Base-by-base conservation (phyloP, 2,113 vertebrate genomes). In the Galbula dea region DNA sequence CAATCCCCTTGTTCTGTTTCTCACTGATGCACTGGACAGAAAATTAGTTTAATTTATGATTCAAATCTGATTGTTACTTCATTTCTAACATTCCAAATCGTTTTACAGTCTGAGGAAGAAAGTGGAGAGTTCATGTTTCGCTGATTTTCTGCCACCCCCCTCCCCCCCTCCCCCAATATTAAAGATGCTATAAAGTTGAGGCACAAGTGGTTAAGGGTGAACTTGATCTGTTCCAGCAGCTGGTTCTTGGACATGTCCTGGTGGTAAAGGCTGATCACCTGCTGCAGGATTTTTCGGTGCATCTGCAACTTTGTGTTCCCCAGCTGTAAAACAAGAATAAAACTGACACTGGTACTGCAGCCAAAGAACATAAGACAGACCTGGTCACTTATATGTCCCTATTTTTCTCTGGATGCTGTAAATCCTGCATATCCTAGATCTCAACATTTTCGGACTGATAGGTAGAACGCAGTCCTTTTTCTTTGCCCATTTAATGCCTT, bases 191-290 rank as follows among this genome's bases (percentile, higher is more conserved):
- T 91, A 90, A 95, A 92, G 45, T 85, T 88, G 95, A 98, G 94
- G 90, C 96, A 97, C 96, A 34, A 87, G 78, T 95, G 96, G 92
- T 95, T 96, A 96, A 95, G 90, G 67, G 32, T 96, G 96, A 95
- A 95, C 80, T 83, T 84, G 69, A 80, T 96, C 90, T 67, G 81
- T 95, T 88, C 92, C 80, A 66, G 91, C 88, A 94, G 91, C 74
- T 91, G 94, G 45, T 87, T 97, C 97, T 71, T 90, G 94, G 46
- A 76, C 51, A 3, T 96, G 96, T 91, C 94, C 91, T 83, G 97
- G 93, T 76, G 96, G 97, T 73, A 97, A 86, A 95, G 61, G 85
- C 63, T 97, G 95, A 72, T 90, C 87, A 43, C 58, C 93, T 82
- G 93, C 96, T 0, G 32, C 94, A 54, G 96, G 86, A 51, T 97